Percentiles rank a stretch among this genome's conserved stretches.
Conservation (phyloP, 2,888 invertebrate genomes). For the Chironomus tentans region DNA sequence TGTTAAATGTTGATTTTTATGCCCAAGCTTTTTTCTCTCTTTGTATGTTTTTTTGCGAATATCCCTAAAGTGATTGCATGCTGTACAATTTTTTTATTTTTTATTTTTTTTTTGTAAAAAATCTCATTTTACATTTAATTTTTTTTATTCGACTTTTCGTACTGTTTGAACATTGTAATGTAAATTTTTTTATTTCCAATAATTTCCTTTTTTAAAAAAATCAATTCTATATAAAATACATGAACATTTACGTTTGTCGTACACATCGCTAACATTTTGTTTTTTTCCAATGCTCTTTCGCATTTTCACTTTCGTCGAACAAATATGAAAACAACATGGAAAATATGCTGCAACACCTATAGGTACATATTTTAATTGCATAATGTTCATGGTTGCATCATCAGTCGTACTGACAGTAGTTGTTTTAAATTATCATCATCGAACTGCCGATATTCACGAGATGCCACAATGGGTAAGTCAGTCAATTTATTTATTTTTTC, state of each 20-base stretch:
- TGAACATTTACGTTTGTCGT: neutral
- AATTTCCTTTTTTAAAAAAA: neutral
- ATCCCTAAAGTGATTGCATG: neutral
- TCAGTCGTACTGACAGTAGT: conserved; percentile 95
- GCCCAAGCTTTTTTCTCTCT: too few relatives aligned
- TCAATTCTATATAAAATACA: neutral
- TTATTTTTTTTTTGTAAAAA: too few relatives aligned
- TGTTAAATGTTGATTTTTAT: neutral
- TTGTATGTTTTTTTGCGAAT: too few relatives aligned
- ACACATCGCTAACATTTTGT: neutral
- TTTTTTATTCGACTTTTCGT: too few relatives aligned
- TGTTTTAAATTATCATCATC: conserved; percentile 94
- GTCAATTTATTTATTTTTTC: too few relatives aligned
- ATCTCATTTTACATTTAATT: too few relatives aligned
- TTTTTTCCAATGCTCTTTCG: neutral
- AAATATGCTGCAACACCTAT: conserved; percentile 33
- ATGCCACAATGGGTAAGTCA: conserved; percentile 96
- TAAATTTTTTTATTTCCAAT: neutral
- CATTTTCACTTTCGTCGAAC: neutral
- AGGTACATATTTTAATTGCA: conserved; percentile 99
- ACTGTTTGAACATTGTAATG: neutral
- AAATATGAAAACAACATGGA: neutral
- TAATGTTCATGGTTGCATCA: conserved; percentile 99
- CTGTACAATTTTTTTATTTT: neutral
- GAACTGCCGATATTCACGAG: conserved; percentile 91